Conservation (phyloP, 2,113 vertebrate genomes). For the Elgaria multicarinata region DNA sequence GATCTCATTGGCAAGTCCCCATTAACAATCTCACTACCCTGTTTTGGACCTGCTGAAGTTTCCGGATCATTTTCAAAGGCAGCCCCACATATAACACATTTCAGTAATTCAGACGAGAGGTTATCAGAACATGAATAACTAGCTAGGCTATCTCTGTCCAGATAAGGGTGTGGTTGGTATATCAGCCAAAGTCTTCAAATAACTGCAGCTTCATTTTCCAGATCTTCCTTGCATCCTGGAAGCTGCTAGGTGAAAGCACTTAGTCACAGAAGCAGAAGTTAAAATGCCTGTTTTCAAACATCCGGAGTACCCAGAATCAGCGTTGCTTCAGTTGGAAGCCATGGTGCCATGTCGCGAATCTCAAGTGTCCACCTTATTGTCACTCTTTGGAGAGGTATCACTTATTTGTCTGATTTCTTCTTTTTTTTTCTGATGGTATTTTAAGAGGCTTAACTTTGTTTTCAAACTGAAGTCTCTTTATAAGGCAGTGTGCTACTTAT, state of each 20-base stretch:
- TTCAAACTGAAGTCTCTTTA: rapidly evolving
- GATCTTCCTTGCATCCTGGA: not conserved
- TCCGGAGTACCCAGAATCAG: slow-evolving; percentile 76
- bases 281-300: slow-evolving; percentile 77
- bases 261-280: slow-evolving; percentile 3
- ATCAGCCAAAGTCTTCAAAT: no score
- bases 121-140: no score
- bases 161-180: no score
- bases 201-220: slow-evolving; percentile 33
- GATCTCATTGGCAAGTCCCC: no score
- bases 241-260: not conserved
- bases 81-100: no score
- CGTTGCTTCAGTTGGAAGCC: slow-evolving; percentile 75
- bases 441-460: not conserved
- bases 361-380: slow-evolving; percentile 83
- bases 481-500: not conserved
- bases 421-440: rapidly evolving
- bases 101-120: no score
- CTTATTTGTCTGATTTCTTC: not conserved
- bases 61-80: no score
- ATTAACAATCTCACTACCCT: no score
- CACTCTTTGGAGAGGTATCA: slow-evolving; percentile 90
- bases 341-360: slow-evolving; percentile 86
- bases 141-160: no score
- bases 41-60: no score